Conservation (phyloP, 2,113 vertebrate genomes). For the Pica pica region DNA sequence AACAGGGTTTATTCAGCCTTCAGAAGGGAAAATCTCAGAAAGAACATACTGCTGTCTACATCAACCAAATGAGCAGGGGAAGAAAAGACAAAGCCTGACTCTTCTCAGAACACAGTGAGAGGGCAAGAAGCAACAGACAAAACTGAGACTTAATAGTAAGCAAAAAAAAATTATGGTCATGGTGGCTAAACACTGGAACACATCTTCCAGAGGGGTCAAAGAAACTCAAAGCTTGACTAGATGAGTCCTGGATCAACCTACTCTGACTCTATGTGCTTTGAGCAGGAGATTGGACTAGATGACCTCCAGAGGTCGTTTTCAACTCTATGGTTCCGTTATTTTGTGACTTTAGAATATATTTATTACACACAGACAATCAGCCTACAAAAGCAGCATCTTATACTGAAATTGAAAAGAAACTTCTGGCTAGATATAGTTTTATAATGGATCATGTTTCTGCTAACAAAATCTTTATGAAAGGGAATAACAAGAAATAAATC, state of each 20-base stretch:
- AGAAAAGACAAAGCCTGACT: background rate
- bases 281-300: background rate
- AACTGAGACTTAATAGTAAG: background rate
- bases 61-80: background rate
- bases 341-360: background rate
- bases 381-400: background rate
- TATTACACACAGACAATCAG: background rate
- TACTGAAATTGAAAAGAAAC: background rate
- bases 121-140: background rate
- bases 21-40: background rate
- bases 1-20: background rate
- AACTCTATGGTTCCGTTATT: background rate
- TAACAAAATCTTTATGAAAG: background rate
- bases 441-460: background rate
- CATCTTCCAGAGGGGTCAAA: background rate
- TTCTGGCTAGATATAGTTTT: background rate
- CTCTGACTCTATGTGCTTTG: background rate
- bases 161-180: rapidly evolving
- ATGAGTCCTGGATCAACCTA: background rate
- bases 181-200: background rate
- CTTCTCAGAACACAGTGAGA: background rate
- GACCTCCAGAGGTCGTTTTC: background rate
- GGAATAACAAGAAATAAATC: background rate
- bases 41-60: background rate
- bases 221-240: background rate